Percentiles rank a stretch among this genome's conserved stretches.
phyloP scores from a whole-genome alignment of 1,140 invertebrate genomes.

The Zaprionus lachaisei region DNA sequence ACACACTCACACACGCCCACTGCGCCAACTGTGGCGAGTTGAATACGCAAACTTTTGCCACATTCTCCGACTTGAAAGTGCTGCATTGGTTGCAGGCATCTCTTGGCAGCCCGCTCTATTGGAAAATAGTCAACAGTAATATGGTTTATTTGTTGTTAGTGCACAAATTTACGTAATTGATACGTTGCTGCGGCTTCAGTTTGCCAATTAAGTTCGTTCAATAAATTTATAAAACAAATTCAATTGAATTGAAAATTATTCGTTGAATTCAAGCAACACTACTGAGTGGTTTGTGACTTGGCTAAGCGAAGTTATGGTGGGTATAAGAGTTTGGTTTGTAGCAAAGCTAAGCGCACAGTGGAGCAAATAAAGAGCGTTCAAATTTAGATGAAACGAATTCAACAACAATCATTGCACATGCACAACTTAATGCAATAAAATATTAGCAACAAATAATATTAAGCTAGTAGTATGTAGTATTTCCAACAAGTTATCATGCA shows the following conservation, averaged over 20 bases:
- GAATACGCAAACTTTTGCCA: constrained; percentile 48
- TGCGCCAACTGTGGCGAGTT: constrained; percentile 15
- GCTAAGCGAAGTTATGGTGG: neutral
- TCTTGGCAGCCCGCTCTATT: constrained; percentile 48
- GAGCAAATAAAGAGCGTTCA: neutral
- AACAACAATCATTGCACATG: constrained; percentile 14
- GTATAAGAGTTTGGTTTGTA: neutral
- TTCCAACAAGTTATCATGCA: constrained; percentile 37
- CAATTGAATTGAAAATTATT: constrained; percentile 15
- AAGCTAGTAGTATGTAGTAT: neutral
- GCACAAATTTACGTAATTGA: constrained; percentile 59
- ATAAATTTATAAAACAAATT: neutral
- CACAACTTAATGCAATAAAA: constrained; percentile 22
- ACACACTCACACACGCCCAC: constrained; percentile 14
- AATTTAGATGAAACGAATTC: neutral
- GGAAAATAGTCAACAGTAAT: constrained; percentile 57
- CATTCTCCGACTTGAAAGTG: constrained; percentile 29
- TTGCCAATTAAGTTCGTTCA: neutral
- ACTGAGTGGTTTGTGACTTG: constrained; percentile 14
- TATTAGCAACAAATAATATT: neutral
- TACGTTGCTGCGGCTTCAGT: constrained; percentile 32
- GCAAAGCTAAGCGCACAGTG: constrained; percentile 1
- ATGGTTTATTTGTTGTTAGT: constrained; percentile 61
- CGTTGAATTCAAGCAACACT: neutral
- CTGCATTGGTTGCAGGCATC: neutral